Evolutionary conservation across 2,888 invertebrate genomes (phyloP).

Genomic region (Callimorpha dominula): DNA sequence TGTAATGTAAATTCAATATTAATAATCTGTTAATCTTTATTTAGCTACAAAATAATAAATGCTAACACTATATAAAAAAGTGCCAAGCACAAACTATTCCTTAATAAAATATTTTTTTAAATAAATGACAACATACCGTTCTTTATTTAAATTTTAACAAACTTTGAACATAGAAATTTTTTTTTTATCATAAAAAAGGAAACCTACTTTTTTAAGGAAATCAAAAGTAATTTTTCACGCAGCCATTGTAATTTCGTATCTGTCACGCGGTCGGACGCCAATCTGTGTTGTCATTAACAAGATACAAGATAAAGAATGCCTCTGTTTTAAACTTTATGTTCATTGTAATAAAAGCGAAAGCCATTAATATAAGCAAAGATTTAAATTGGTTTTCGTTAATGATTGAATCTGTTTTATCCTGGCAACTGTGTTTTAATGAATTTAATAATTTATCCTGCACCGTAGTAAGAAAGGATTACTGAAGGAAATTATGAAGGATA

Average conservation of each 20-base stretch:
- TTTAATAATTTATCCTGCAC: slow-evolving; percentile 37
- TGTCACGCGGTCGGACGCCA: slow-evolving; percentile 63
- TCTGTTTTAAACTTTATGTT: not conserved
- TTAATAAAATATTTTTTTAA: not conserved
- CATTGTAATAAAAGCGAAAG: slow-evolving; percentile 10
- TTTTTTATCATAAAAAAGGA: slow-evolving; percentile 25
- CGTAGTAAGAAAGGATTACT: slow-evolving; percentile 23
- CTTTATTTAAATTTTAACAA: slow-evolving; percentile 7
- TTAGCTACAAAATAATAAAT: not conserved
- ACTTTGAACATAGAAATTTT: not conserved
- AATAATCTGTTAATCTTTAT: not conserved
- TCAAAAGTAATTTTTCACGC: slow-evolving; percentile 65
- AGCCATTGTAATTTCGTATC: slow-evolving; percentile 62
- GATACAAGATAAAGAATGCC: slow-evolving; percentile 26
- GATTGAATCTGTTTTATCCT: slow-evolving; percentile 39
- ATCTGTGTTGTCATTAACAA: slow-evolving; percentile 60
- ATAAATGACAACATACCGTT: not conserved
- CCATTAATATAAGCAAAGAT: not conserved
- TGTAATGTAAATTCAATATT: not conserved
- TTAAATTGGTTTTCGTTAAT: slow-evolving; percentile 38
- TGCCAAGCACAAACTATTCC: not conserved
- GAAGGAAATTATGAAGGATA: slow-evolving; percentile 16
- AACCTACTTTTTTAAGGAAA: slow-evolving; percentile 37
- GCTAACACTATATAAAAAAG: not conserved
- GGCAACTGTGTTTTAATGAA: slow-evolving; percentile 45